phyloP scores from a whole-genome alignment of 2,797 vertebrate species.

The Peromyscus nudipes region DNA sequence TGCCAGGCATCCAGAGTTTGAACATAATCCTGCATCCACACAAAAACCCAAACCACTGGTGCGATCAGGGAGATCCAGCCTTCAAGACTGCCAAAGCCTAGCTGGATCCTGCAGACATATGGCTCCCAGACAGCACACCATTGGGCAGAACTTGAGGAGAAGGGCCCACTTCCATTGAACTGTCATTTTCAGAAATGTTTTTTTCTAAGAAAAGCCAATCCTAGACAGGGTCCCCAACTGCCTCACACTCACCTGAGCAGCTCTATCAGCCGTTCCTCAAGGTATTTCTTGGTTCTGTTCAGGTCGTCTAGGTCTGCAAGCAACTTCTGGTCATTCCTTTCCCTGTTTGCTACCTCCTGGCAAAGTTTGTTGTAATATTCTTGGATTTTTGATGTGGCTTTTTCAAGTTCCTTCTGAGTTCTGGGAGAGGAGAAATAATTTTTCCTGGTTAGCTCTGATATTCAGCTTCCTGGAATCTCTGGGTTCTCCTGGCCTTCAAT shows the following conservation, averaged over 20 bases:
- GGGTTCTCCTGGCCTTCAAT: background rate
- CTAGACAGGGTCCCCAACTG: background rate
- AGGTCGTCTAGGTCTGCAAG: constrained; percentile 95
- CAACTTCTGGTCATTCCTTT: constrained; percentile 90
- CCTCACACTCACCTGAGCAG: constrained; percentile 93
- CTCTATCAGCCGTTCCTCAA: constrained; percentile 97
- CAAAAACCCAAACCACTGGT: background rate
- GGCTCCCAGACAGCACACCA: background rate
- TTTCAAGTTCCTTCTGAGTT: constrained; percentile 89
- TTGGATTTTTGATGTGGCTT: constrained; percentile 87
- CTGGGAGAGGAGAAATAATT: constrained; percentile 83
- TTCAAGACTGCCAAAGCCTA: background rate
- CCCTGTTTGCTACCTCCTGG: constrained; percentile 87
- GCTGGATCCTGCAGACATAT: accelerated
- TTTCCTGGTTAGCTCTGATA: background rate
- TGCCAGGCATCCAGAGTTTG: background rate
- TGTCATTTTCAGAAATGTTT: background rate
- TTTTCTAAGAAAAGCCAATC: background rate
- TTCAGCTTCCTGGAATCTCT: background rate
- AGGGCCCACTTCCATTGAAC: background rate
- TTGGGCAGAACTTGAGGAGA: background rate
- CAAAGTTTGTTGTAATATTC: constrained; percentile 90
- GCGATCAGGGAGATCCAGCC: background rate
- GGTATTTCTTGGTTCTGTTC: constrained; percentile 93
- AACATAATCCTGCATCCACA: background rate